Base-by-base conservation (phyloP, 2,113 vertebrate genomes). In the Turdus rufiventris region DNA sequence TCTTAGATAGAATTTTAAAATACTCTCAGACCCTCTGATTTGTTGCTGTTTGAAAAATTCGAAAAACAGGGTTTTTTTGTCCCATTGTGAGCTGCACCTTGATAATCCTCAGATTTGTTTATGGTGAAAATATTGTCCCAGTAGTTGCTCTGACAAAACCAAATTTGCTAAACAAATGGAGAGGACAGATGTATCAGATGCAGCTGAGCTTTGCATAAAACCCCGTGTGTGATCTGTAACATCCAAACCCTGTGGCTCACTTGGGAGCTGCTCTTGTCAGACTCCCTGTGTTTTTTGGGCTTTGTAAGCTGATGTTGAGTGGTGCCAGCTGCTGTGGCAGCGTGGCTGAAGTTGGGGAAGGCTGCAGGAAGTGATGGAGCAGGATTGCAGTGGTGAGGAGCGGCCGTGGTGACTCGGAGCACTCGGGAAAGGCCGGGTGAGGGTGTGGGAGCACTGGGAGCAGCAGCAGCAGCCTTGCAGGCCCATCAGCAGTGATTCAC, bases 231-330 rank as follows among this genome's bases (percentile, higher is more conserved):
- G 13, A 16, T 63, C 14, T 71, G 36, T 26, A 38, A 53, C 86
- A 10, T 4, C 40, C 57, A 38, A 47, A 28, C 33, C 5, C 43
- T 5, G 29, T 60, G 65, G 21, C 40, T 77, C 54, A 8, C 53
- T 19, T 6, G 31, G 72, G 38, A 71, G n/a, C 51, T 57, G 38
- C 1, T 42, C 0, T 8, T 38, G 19, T 71, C 85, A 63, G 24
- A 3, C 24, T 45, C 12, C 9, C 26, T 0, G 0, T 34, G 51
- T 38, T 57, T 21, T 24, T 89, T 4, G 16, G 10, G 38, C 7
- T 12, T 26, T 66, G 45, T 15, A 14, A 87, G 14, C n/a, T 14
- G 38, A 3, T 53, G n/a, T 8, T 0, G 31, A 28, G 36, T 5
- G 45, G 24, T 34, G 34, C 5, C 29, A 14, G 34, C 25, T 28